Evolutionary conservation across 2,113 vertebrate species (phyloP), one percentile per base, ranked within the genome.

Genomic region (Mesoclemmys tuberculata): DNA sequence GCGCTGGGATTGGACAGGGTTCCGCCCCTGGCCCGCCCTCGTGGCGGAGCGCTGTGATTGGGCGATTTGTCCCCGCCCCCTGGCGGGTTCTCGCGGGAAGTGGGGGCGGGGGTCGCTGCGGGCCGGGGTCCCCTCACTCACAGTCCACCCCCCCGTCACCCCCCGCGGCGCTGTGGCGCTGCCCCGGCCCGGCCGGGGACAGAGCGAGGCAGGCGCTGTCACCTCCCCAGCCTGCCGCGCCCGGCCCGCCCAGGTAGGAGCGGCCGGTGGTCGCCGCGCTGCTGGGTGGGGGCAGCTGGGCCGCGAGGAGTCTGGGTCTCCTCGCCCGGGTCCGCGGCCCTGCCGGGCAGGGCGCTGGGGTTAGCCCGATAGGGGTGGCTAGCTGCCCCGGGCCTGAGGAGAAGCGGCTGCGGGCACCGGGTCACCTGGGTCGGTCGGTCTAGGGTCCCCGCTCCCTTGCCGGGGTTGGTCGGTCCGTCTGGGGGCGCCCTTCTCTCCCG

Each of bases 41-140:
- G 3, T 8, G 2, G 26, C 5, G 75, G 58, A 35, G 58, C 58
- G 68, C 68, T 19, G 68, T 8, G 68, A 71, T 71, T 71, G 68
- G 68, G n/a, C n/a, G n/a, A 6, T 51, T 79, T 87, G 91, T 93
- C 95, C 85, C 88, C 38, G 49, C 54, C 82, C n/a, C 90, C 21
- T 71, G 55, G 88, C 29, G 79, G 68, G 94, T 84, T 98, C 98
- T 98, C 97, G 97, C 98, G 97, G 95, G 97, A 98, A 97, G 96
- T 90, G 64, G 88, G 64, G 96, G 93, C 82, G 97, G 92, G 49
- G 84, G 1, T n/a, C n/a, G 22, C 22, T 89, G 92, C 38, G 88
- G 55, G 38, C n/a, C n/a, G n/a, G n/a, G 78, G 38, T 9, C 27
- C 7, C 64, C 71, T 26, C 48, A 0, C 68, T 24, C 27, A 3